Evolutionary conservation across 2,797 vertebrate species (phyloP).

Genomic region (Poeciliopsis presidionis): DNA sequence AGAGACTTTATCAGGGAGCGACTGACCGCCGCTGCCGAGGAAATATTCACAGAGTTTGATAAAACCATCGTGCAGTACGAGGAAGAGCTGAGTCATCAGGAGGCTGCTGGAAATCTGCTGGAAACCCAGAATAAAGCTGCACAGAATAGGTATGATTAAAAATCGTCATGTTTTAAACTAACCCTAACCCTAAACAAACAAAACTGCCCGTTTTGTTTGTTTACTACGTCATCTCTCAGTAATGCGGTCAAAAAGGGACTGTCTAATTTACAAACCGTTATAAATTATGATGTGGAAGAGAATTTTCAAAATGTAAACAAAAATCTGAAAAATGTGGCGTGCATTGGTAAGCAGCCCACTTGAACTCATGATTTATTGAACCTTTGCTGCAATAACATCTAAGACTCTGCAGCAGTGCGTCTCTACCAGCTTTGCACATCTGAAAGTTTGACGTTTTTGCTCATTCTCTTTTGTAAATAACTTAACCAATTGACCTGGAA

Average conservation of each 20-base stretch:
- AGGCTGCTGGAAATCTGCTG: background rate
- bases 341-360: background rate
- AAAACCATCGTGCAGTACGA: background rate
- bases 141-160: background rate
- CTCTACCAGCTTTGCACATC: background rate
- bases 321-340: background rate
- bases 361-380: background rate
- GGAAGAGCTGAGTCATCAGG: background rate
- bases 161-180: background rate
- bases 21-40: slow-evolving; percentile 1
- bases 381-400: background rate
- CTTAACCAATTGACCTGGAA: background rate
- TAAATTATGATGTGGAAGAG: background rate
- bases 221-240: background rate
- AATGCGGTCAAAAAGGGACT: background rate
- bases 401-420: background rate
- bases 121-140: background rate
- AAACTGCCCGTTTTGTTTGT: background rate
- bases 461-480: background rate
- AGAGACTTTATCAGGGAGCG: slow-evolving; percentile 9
- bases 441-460: background rate
- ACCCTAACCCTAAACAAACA: no score
- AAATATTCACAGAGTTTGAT: slow-evolving; percentile 5
- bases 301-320: background rate
- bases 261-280: no score